Evolutionary conservation across 1,140 invertebrate genomes (phyloP), one percentile per base, ranked within the genome.

Genomic region (Thaumetopoea pityocampa): DNA sequence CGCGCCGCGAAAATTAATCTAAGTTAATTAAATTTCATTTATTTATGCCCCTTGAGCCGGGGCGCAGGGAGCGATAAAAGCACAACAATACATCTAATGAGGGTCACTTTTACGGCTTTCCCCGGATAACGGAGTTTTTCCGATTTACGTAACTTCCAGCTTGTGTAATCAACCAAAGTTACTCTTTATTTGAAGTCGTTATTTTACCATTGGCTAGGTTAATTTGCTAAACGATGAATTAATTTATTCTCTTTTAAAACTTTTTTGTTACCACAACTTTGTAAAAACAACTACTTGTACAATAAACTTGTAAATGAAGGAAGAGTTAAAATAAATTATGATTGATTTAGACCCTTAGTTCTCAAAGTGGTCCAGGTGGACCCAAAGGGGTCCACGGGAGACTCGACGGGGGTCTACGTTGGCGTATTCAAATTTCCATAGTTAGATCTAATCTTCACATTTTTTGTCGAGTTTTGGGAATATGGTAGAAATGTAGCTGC

Each of bases 1-100:
- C 36, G 64, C 61, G 62, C 66, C 57, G 72, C 66, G 76, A 78
- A 80, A 78, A 81, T 81, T 78, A 81, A 80, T 80, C 71, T 70
- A 62, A 70, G 71, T 76, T 76, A 76, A 76, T 76, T 76, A 76
- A 76, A 72, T 76, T 76, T 79, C 59, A 77, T 80, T 80, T 80
- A 80, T 80, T 80, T 80, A 80, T 77, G 60, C 51, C 64, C 42
- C 54, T 62, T 30, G 51, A 44, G 41, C 49, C 46, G 46, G 58
- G 57, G 65, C 52, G 52, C 43, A 48, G 59, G 61, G 59, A 62
- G 54, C 67, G 67, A 70, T 73, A 68, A 73, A 69, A 69, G 69
- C 68, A 67, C 64, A 70, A 78, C 74, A 76, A 71, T 73, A 64
- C 53, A 54, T 45, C 57, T 79, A 79, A 77, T 77, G 68, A 79